Evolutionary conservation across 1,140 invertebrate genomes (phyloP).

Genomic region (Apis laboriosa): DNA sequence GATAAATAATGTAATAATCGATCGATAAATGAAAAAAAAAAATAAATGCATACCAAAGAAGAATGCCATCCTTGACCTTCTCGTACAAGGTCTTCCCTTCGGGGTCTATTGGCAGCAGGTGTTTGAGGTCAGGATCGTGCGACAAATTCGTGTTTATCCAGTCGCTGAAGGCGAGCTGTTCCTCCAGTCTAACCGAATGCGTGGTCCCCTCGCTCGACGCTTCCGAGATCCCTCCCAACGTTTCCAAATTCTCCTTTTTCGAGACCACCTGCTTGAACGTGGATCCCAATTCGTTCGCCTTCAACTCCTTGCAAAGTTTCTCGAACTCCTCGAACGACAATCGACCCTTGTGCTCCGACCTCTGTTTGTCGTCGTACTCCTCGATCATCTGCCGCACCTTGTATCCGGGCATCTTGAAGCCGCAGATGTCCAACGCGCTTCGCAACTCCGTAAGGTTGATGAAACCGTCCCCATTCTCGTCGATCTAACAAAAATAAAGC

Average conservation of each 20-base stretch:
- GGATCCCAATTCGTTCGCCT: conserved; percentile 93
- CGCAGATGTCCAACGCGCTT: conserved; percentile 92
- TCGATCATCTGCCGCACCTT: conserved; percentile 95
- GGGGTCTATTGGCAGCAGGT: conserved; percentile 94
- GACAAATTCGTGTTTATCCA: conserved; percentile 98
- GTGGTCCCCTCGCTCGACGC: conserved; percentile 97
- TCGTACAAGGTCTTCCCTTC: conserved; percentile 95
- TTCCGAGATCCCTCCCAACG: conserved; percentile 95
- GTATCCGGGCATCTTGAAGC: conserved; percentile 96
- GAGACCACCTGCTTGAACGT: conserved; percentile 96
- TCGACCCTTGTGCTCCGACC: conserved; percentile 86
- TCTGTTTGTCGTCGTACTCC: conserved; percentile 89
- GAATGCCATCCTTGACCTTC: conserved; percentile 97
- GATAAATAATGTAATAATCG: background rate
- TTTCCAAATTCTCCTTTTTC: conserved; percentile 96
- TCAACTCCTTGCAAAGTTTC: conserved; percentile 93
- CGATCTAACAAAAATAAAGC: conserved; percentile 86
- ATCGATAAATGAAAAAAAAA: background rate
- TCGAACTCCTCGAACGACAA: conserved; percentile 94
- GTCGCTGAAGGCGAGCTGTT: conserved; percentile 98
- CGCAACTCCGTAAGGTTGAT: conserved; percentile 95
- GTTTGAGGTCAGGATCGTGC: conserved; percentile 93
- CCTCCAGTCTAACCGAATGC: conserved; percentile 96
- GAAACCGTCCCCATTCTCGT: conserved; percentile 94
- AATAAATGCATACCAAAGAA: conserved; percentile 90